Conservation (phyloP, 2,888 invertebrate genomes). For the Oscheius sp. region DNA sequence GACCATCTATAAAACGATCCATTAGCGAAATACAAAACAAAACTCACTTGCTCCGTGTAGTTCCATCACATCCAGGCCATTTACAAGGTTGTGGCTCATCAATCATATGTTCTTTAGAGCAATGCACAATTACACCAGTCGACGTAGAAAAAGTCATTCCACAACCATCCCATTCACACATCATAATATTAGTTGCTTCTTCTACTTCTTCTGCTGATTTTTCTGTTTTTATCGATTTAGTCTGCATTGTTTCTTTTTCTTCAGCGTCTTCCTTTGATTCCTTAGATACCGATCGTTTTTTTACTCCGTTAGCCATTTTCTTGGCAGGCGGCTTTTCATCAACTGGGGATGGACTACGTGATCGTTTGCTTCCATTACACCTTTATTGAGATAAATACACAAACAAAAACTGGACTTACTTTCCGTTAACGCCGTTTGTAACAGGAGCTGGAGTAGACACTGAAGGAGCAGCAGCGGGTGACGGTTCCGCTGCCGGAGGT, state of each 20-base stretch:
- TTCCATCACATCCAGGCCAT: constrained; percentile 71
- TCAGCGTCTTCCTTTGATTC: constrained; percentile 35
- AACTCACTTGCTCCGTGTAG: constrained; percentile 48
- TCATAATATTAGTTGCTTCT: constrained; percentile 44
- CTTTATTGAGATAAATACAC: not conserved
- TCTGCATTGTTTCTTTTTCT: constrained; percentile 14
- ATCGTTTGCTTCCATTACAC: constrained; percentile 25
- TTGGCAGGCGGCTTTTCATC: constrained; percentile 9
- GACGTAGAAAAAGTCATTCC: constrained; percentile 51
- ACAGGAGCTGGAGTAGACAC: not conserved
- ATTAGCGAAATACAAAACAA: not conserved
- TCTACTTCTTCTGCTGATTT: constrained; percentile 8
- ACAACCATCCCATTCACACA: constrained; percentile 72
- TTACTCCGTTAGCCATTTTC: constrained; percentile 23
- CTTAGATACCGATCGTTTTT: constrained; percentile 29
- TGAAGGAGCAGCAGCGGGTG: not conserved
- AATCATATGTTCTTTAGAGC: constrained; percentile 58
- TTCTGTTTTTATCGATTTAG: not conserved
- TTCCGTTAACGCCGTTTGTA: constrained; percentile 26
- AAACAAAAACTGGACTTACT: constrained; percentile 2
- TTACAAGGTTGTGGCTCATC: constrained; percentile 54
- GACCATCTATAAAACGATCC: constrained; percentile 79
- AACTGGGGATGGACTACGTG: constrained; percentile 10
- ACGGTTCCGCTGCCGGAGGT: not conserved
- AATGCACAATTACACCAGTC: constrained; percentile 58